A percentile compares a stretch with the other conserved stretches of the same genome.
Conservation (phyloP, 2,888 invertebrate species). For the Sphaerophoria taeniata region DNA sequence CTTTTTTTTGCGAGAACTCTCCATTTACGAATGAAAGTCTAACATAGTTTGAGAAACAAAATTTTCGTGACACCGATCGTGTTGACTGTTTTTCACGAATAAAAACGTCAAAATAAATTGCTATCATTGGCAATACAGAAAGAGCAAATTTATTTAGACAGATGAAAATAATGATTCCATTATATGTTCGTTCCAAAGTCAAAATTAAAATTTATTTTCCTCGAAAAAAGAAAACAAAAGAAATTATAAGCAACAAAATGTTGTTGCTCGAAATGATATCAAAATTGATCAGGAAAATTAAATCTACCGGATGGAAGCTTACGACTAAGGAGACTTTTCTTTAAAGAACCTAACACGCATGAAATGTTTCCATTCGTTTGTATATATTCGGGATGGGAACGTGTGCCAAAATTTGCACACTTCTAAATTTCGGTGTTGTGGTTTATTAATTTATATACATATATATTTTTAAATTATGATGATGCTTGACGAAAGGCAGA, state of each 20-base stretch:
- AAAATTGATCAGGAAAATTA: not conserved
- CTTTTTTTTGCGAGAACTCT: not conserved
- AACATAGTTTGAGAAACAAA: not conserved
- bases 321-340: not conserved
- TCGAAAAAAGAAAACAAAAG: not conserved
- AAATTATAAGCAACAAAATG: slow-evolving; percentile 3
- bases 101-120: slow-evolving; percentile 27
- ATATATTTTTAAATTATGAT: slow-evolving; percentile 7
- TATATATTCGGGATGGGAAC: slow-evolving; percentile 20
- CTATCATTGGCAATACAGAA: not conserved
- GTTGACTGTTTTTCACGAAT: not conserved
- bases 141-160: slow-evolving; percentile 12
- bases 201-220: slow-evolving; percentile 42
- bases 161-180: slow-evolving; percentile 52
- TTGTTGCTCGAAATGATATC: slow-evolving; percentile 1
- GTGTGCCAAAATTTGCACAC: slow-evolving; percentile 52
- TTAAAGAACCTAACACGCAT: not conserved
- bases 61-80: not conserved
- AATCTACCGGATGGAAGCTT: slow-evolving; percentile 11
- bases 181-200: slow-evolving; percentile 46
- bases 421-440: slow-evolving; percentile 13
- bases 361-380: not conserved
- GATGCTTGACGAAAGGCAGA: slow-evolving; percentile 51
- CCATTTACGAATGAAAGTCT: not conserved
- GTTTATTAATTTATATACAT: not conserved